Conservation (phyloP, 2,113 vertebrate species). For the Zosterops hypoxanthus region DNA sequence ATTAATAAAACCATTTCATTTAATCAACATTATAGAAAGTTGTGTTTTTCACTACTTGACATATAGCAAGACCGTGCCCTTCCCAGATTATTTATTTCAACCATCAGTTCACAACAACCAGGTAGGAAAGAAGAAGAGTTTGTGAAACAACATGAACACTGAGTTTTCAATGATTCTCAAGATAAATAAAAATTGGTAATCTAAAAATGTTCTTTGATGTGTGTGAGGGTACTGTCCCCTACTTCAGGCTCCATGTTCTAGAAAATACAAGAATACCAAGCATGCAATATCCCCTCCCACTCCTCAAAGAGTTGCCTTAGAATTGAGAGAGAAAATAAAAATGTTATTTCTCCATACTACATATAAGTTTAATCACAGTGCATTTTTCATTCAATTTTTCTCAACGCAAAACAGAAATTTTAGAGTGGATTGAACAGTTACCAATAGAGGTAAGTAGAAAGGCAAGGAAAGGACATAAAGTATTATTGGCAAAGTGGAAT, state of each 20-base stretch:
- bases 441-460: not conserved
- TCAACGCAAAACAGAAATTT: slow-evolving; percentile 49
- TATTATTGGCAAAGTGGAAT: slow-evolving; percentile 18
- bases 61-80: not conserved
- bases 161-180: not conserved
- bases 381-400: slow-evolving; percentile 40
- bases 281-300: not conserved
- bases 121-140: not conserved
- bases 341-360: not conserved
- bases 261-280: not conserved
- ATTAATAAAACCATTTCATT: not conserved
- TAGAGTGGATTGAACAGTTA: slow-evolving; percentile 15
- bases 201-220: not conserved
- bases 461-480: slow-evolving; percentile 8
- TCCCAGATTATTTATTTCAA: not conserved
- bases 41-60: not conserved
- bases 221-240: not conserved
- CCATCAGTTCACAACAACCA: not conserved
- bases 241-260: not conserved
- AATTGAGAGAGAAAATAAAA: slow-evolving; percentile 45
- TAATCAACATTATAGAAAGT: not conserved
- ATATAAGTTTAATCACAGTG: not conserved
- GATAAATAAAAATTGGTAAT: not conserved
- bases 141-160: not conserved
- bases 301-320: not conserved